These are phyloP conservation scores for Caenorhabditis sp. DNA, from an alignment of 2,888 invertebrate genomes.

Conservation along the genomic window DNA sequence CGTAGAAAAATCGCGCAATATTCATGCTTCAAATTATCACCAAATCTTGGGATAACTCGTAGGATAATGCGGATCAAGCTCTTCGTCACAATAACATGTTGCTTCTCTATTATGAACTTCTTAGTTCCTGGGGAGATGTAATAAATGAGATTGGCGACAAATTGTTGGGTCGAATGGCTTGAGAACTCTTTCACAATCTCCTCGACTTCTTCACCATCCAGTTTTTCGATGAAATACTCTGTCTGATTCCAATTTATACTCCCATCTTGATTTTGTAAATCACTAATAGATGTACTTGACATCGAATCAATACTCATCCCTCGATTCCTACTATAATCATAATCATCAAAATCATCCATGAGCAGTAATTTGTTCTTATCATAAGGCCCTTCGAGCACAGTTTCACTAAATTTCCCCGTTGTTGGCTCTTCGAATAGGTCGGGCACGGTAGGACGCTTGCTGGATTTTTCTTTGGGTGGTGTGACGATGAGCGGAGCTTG, in stretches of 20 bases:
- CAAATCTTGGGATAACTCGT: constrained; percentile 18
- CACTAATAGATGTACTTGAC: neutral
- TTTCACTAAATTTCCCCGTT: constrained; percentile 17
- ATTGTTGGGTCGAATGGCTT: constrained; percentile 19
- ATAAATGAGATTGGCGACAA: constrained; percentile 20
- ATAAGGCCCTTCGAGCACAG: constrained; percentile 28
- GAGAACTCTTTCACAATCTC: constrained; percentile 31
- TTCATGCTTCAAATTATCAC: constrained; percentile 14
- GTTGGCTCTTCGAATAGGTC: constrained; percentile 19
- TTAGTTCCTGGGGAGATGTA: neutral
- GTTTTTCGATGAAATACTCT: constrained; percentile 29
- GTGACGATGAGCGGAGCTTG: constrained; percentile 8
- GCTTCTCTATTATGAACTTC: constrained; percentile 11
- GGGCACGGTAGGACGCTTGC: constrained; percentile 16
- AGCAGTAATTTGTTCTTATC: constrained; percentile 28
- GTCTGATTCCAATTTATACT: constrained; percentile 34
- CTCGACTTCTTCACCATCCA: constrained; percentile 26
- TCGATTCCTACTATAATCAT: constrained; percentile 14
- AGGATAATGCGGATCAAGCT: constrained; percentile 20
- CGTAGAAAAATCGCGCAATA: constrained; percentile 21
- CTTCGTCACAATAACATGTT: constrained; percentile 32
- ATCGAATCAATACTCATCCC: neutral
- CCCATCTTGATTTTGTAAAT: constrained; percentile 17
- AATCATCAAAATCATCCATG: constrained; percentile 34
- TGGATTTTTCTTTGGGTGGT: constrained; percentile 17